phyloP scores from a whole-genome alignment of 2,113 vertebrate genomes.

The Ophiodon elongatus region DNA sequence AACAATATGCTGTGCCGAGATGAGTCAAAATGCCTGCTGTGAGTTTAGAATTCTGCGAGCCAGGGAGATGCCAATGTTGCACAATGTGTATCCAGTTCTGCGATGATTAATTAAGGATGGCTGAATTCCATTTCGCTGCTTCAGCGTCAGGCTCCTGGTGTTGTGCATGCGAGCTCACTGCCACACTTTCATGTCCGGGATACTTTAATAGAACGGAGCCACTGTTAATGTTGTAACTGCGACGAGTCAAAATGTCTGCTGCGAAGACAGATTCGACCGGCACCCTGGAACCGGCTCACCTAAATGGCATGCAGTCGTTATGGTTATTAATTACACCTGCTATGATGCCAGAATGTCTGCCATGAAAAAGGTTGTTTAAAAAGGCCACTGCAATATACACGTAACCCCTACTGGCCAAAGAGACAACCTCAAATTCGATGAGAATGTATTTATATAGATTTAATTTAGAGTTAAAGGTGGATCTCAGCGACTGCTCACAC shows the following conservation, averaged over 20 bases:
- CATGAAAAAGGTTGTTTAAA: background rate
- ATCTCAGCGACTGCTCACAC: background rate
- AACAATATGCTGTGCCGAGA: background rate
- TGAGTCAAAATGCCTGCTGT: background rate
- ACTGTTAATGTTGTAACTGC: background rate
- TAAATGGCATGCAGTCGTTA: background rate
- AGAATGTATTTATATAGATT: no score
- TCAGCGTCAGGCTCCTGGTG: background rate
- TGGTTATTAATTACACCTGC: background rate
- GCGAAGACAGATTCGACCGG: background rate
- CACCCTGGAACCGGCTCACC: background rate
- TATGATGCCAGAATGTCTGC: background rate
- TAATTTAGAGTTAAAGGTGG: background rate
- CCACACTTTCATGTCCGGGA: background rate
- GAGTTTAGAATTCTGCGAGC: background rate
- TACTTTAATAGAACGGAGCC: background rate
- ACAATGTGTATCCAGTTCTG: background rate
- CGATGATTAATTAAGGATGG: background rate
- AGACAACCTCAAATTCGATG: background rate
- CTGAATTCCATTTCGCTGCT: background rate
- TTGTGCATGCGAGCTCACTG: conserved; percentile 3
- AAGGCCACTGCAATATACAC: background rate
- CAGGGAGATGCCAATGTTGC: background rate
- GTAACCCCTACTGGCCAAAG: no score
- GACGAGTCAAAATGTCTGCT: background rate